Percentiles rank a stretch among this genome's conserved stretches.
Evolutionary conservation across 2,888 invertebrate species (phyloP).

Genomic region (Chelonus formosanus): DNA sequence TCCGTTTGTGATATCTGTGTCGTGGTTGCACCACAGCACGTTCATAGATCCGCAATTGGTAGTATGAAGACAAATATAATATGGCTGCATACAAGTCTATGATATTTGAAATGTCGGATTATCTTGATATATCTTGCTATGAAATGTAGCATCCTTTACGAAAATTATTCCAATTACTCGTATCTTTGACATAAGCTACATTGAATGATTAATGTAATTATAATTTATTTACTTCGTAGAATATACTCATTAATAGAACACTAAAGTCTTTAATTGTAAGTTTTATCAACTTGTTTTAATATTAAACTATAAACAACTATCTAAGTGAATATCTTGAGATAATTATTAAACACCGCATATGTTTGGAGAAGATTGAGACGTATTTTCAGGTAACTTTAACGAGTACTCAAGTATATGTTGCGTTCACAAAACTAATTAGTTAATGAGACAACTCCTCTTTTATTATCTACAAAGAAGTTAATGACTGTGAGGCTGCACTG

Average conservation of each 20-base stretch:
- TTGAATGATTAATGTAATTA: no score
- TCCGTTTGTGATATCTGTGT: slow-evolving; percentile 16
- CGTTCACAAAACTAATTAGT: slow-evolving; percentile 42
- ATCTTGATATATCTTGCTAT: no score
- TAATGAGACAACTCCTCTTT: slow-evolving; percentile 37
- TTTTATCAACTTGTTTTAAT: no score
- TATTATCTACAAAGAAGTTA: slow-evolving; percentile 35
- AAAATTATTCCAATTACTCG: background rate
- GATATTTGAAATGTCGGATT: no score
- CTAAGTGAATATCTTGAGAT: slow-evolving; percentile 10
- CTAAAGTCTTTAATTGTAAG: no score
- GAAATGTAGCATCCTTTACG: background rate
- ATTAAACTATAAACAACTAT: no score
- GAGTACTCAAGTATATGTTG: slow-evolving; percentile 15
- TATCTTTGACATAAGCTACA: no score
- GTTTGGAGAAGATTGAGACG: slow-evolving; percentile 35
- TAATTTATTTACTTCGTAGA: no score
- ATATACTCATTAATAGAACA: no score
- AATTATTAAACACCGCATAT: slow-evolving; percentile 38
- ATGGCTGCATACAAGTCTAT: background rate
- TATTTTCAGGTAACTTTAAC: slow-evolving; percentile 17
- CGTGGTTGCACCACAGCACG: slow-evolving; percentile 28
- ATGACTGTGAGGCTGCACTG: slow-evolving; percentile 32
- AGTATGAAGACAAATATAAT: no score
- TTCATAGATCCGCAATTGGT: background rate